Evolutionary conservation across 1,140 invertebrate genomes (phyloP), one percentile per base, ranked within the genome.

Genomic region (Aethina tumida): DNA sequence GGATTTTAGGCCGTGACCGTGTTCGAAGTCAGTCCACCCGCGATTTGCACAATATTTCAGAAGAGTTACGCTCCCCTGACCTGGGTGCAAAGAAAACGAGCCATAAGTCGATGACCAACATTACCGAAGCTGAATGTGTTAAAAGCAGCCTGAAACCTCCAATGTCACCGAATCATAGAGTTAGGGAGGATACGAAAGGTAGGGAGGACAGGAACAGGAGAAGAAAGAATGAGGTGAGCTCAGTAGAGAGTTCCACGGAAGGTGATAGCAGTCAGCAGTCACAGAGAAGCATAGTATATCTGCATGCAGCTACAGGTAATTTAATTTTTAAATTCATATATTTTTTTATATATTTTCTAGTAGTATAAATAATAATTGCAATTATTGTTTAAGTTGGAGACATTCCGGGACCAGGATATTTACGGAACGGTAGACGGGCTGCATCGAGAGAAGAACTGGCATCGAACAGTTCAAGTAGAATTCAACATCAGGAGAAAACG

Each of bases 201-300:
- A 34, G 40, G 10, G 52, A 56, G 3, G 53, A 55, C 13, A 37
- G 45, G 29, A 38, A 37, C 6, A 40, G 54, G 10, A 41, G 49
- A 20, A 46, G 48, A 33, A 51, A 51, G 34, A 56, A 57, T 14
- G 56, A 61, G 39, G 49, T 58, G n/a, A 60, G 57, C 49, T 61
- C 58, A 0, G 45, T 60, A 2, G 75, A 77, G 46, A 83, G 80
- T 59, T 82, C 79, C 31, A 83, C 81, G 3, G 81, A 84, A 55
- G 81, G 81, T 5, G 81, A 84, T 47, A 83, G 81, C 44, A 84
- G 81, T 49, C 73, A 82, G 52, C 75, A 80, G 47, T 83, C 80
- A 13, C 81, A 84, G 52, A 69, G 79, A 50, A 84, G 81, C 46
- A 77, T 84, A 2, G 81, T 86, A 5, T 86, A 84, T 57, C 63